Base-by-base conservation (phyloP, 1,140 invertebrate species). In the Solenopsis fugax region DNA sequence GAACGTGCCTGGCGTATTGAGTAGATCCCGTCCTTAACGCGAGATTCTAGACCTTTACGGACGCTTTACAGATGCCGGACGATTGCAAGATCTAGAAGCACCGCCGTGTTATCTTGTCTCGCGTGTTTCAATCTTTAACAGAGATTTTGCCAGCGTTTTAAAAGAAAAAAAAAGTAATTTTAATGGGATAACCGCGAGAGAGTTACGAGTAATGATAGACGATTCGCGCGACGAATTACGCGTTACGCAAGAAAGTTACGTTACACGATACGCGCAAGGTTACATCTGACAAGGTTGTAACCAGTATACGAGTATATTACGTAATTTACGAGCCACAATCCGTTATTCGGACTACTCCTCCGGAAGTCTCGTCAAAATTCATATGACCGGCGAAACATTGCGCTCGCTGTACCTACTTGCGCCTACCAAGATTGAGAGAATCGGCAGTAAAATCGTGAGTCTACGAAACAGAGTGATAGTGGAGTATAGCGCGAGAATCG, bases 1-100 rank as follows among this genome's bases (percentile, higher is more conserved):
- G 73, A 29, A 88, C 90, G 87, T 90, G 87, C 52, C 52, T 60
- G 12, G 88, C 34, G 76, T 86, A n/a, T 18, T 24, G 81, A 91
- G 73, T 13, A 45, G 58, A 87, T 87, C 86, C 69, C 62, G 86
- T 87, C 88, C 7, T 16, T 10, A 75, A 37, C 12, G n/a, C 34
- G 76, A 48, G 76, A 78, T 54, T 29, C 29, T 18, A 48, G 60
- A 50, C 10, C 29, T 64, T 34, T 9, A 18, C 18, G 45, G 24
- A 54, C 41, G 37, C 13, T 58, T 60, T 16, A 18, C 21, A 41
- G 54, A 48, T n/a, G 9, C 2, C 13, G 10, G n/a, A 7, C 41
- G 24, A 13, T 50, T 18, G 60, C 18, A 10, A 16, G 34, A 69
- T 80, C 48, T 67, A 6, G 4, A 69, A 54, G 13, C 45, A 54